Conservation (phyloP, 2,888 invertebrate species). For the Drosophila subsilvestris region DNA sequence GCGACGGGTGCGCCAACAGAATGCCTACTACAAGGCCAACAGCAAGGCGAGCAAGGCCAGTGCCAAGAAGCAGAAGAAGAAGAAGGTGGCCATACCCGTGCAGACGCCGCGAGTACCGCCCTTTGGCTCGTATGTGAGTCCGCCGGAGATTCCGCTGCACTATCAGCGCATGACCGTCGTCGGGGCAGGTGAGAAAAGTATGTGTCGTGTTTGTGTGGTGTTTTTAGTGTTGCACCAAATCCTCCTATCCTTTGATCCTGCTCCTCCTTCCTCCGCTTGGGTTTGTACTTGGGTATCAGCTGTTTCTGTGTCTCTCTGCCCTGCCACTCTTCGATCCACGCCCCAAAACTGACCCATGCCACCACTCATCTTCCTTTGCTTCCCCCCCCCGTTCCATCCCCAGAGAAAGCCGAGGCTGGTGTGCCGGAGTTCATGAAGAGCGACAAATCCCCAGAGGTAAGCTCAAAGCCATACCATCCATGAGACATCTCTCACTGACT, state of each 20-base stretch:
- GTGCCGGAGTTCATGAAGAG: slow-evolving; percentile 74
- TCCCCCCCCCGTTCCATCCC: not conserved
- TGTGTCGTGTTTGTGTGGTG: slow-evolving; percentile 54
- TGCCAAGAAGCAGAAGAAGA: slow-evolving; percentile 89
- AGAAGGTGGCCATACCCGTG: slow-evolving; percentile 92
- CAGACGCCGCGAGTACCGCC: slow-evolving; percentile 93
- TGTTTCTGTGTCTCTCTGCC: not conserved
- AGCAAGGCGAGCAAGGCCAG: slow-evolving; percentile 88
- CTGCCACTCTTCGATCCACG: not conserved
- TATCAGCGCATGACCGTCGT: slow-evolving; percentile 84
- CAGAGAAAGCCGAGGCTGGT: slow-evolving; percentile 72
- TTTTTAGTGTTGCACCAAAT: too few relatives aligned
- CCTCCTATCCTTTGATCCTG: not conserved
- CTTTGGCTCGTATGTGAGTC: slow-evolving; percentile 88
- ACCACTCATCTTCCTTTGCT: not conserved
- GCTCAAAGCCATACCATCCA: not conserved
- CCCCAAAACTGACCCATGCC: not conserved
- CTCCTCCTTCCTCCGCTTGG: not conserved
- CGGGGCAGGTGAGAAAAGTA: slow-evolving; percentile 83
- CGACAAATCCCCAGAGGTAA: slow-evolving; percentile 80
- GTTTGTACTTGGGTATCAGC: not conserved
- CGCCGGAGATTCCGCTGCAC: slow-evolving; percentile 87
- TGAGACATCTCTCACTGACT: not conserved
- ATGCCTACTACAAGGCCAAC: slow-evolving; percentile 87
- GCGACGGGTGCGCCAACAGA: slow-evolving; percentile 86